Conservation (phyloP, 2,113 vertebrate genomes). For the Paramisgurnus dabryanus region DNA sequence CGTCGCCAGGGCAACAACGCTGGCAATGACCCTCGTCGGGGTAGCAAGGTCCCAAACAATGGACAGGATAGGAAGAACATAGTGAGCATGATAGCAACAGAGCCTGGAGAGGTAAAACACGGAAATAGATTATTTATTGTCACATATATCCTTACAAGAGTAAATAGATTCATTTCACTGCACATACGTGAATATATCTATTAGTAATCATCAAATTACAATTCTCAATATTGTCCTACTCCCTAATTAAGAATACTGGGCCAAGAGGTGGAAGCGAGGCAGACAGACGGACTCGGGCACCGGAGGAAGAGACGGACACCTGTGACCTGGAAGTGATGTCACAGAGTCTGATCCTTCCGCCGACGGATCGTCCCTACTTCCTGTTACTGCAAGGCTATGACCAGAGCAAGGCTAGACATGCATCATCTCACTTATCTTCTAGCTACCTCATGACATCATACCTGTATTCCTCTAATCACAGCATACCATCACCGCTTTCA, state of each 20-base stretch:
- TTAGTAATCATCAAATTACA: neutral
- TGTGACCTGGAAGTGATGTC: constrained; percentile 86
- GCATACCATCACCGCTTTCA: constrained; percentile 75
- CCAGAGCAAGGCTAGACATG: constrained; percentile 81
- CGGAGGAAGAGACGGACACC: constrained; percentile 69
- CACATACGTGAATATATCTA: no score
- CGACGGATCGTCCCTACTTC: constrained; percentile 86
- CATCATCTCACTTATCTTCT: constrained; percentile 60
- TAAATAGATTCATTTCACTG: no score
- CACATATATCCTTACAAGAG: no score
- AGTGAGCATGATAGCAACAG: constrained; percentile 83
- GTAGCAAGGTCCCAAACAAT: constrained; percentile 60
- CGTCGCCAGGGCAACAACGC: constrained; percentile 78
- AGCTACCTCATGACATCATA: constrained; percentile 70
- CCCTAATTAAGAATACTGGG: constrained; percentile 58
- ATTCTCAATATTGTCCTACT: neutral
- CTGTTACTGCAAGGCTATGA: constrained; percentile 88
- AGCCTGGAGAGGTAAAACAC: constrained; percentile 66
- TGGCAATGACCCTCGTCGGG: constrained; percentile 58
- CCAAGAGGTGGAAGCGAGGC: constrained; percentile 64
- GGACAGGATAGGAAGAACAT: constrained; percentile 82
- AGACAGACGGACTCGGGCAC: constrained; percentile 58
- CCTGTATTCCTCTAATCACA: constrained; percentile 75
- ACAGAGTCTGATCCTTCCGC: constrained; percentile 89
- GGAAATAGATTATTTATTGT: no score